Conservation (phyloP, 1,140 invertebrate species). For the Ruditapes philippinarum region DNA sequence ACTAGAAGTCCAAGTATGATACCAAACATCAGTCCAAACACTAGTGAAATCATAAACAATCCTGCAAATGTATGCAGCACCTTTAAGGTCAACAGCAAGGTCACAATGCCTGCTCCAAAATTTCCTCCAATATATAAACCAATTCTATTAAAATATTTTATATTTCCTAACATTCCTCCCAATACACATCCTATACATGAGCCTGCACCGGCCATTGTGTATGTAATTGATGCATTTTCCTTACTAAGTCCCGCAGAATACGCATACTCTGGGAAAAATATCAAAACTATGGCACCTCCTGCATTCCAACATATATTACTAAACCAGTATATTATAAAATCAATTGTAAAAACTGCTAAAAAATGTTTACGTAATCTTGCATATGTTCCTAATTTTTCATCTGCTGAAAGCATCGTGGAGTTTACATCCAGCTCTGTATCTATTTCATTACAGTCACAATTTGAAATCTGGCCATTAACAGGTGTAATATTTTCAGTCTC, state of each 20-base stretch:
- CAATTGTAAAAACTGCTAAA: conserved; percentile 73
- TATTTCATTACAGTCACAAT: neutral
- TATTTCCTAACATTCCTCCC: conserved; percentile 78
- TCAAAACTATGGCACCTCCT: conserved; percentile 70
- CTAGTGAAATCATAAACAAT: conserved; percentile 51
- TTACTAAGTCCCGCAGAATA: conserved; percentile 68
- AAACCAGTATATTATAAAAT: conserved; percentile 80
- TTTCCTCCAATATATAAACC: conserved; percentile 75
- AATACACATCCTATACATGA: conserved; percentile 76
- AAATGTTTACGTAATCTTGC: conserved; percentile 50
- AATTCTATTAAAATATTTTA: conserved; percentile 70
- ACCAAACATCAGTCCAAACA: conserved; percentile 79
- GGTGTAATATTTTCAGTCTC: neutral
- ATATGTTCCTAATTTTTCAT: neutral
- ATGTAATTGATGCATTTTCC: conserved; percentile 69
- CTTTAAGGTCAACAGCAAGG: conserved; percentile 64
- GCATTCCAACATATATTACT: conserved; percentile 83
- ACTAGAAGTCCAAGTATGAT: conserved; percentile 79
- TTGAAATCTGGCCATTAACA: neutral
- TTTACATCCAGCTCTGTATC: neutral
- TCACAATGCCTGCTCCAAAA: conserved; percentile 71
- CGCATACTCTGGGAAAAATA: conserved; percentile 78
- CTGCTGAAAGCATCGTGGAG: neutral
- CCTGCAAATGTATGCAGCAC: conserved; percentile 59
- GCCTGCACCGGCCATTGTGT: conserved; percentile 75